Base-by-base conservation (phyloP, 2,888 invertebrate species). In the Opisthograptis luteolata region DNA sequence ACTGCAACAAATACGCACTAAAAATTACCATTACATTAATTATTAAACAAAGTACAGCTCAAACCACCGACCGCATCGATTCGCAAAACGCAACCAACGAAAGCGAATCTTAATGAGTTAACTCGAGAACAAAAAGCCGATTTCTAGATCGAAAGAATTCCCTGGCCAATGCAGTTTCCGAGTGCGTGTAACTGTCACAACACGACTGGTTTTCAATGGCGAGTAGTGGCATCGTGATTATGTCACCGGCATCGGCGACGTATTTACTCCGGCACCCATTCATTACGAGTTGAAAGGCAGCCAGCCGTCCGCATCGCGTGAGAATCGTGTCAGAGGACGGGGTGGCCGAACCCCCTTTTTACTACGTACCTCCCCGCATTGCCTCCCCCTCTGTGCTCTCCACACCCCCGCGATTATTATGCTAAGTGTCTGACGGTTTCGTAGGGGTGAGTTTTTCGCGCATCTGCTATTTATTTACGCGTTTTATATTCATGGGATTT, bases 381-480 rank as follows among this genome's bases (percentile, higher is more conserved):
- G 47, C 64, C 62, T 50, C 58, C 59, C 58, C 59, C 59, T 47
- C 62, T 59, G 27, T 24, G 28, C 36, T 49, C 43, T 31, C 55
- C 30, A 40, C 71, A 64, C 79, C 76, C 81, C 81, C 82, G 79
- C 85, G 81, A 87, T 88, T 89, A 87, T 89, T 87, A 88, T 88
- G 89, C 87, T 85, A 89, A 88, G 87, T 87, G 87, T 87, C 80
- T 82, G 80, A 76, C 79, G 76, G 82, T 79, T 80, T 76, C 71
- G 74, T 68, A 81, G 82, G 87, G 87, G 86, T 79, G 87, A 86
- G 76, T 86, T 88, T 88, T 90, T 88, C 88, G 88, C 88, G 87
- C 90, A 89, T 90, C 90, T 89, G 89, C 87, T 90, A 89, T 90
- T 89, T 90, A 89, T 88, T 90, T 90, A 88, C 86, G 85, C 83